Evolutionary conservation across 1,140 invertebrate genomes (phyloP), one percentile per base, ranked within the genome.

Genomic region (Ectropis grisescens): DNA sequence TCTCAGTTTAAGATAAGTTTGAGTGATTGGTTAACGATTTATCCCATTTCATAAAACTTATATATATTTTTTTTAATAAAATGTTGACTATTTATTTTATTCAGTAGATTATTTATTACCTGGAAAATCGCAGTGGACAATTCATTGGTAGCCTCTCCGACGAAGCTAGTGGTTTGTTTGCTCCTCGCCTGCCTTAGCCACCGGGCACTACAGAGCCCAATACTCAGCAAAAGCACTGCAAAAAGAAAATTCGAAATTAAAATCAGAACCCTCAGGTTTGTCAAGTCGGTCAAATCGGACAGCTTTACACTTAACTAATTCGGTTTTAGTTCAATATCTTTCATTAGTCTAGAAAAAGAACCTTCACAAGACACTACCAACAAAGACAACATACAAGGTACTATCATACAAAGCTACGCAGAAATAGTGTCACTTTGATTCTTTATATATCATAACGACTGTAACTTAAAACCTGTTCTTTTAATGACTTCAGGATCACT

Each of bases 41-140:
- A n/a, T n/a, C n/a, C n/a, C n/a, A n/a, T n/a, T n/a, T n/a, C n/a
- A n/a, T 26, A 26, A 10, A 7, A 13, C 2, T 12, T 15, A 28
- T 19, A 24, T 31, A 15, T 9, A n/a, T n/a, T n/a, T n/a, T n/a
- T n/a, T n/a, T n/a, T n/a, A n/a, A n/a, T n/a, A n/a, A n/a, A n/a
- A n/a, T n/a, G n/a, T n/a, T n/a, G n/a, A n/a, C n/a, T n/a, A n/a
- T n/a, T n/a, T n/a, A n/a, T n/a, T n/a, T n/a, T n/a, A n/a, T n/a
- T n/a, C n/a, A n/a, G n/a, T n/a, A n/a, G n/a, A n/a, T n/a, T n/a
- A n/a, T n/a, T 29, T 25, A 23, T 56, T 60, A 82, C 81, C 65
- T 83, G 81, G 29, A 83, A 62, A 13, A 83, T 79, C 8, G 75
- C 70, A 10, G 74, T 81, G 13, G 79, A 71, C 11, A 83, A 47